phyloP scores from a whole-genome alignment of 1,140 invertebrate species.

The Caenorhabditis brenneri region DNA sequence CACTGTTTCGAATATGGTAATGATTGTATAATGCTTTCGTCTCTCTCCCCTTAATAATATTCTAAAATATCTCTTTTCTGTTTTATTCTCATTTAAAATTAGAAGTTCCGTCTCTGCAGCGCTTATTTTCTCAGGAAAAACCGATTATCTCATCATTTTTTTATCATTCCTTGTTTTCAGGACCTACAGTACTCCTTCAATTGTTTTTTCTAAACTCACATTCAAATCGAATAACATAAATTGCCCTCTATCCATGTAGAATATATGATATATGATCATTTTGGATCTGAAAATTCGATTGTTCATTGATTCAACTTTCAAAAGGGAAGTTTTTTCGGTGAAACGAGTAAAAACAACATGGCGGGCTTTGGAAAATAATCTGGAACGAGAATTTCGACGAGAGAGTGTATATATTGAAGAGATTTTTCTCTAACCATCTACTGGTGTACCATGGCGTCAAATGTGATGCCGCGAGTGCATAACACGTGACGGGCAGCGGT shows the following conservation, averaged over 20 bases:
- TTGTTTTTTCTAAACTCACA: background rate
- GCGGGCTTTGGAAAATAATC: conserved; percentile 21
- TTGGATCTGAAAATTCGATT: background rate
- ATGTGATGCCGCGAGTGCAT: conserved; percentile 12
- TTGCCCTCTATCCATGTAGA: conserved; percentile 27
- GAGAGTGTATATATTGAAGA: background rate
- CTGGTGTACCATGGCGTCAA: background rate
- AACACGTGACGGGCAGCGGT: conserved; percentile 21
- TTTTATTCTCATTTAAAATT: too few relatives aligned
- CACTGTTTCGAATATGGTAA: too few relatives aligned
- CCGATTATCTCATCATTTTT: too few relatives aligned
- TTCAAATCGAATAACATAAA: conserved; percentile 1
- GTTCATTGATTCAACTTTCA: background rate
- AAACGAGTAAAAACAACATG: conserved; percentile 20
- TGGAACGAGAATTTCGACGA: background rate
- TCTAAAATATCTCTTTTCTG: too few relatives aligned
- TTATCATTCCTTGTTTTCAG: too few relatives aligned
- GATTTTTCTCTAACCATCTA: background rate
- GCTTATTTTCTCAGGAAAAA: too few relatives aligned
- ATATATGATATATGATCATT: conserved; percentile 35
- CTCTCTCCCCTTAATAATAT: too few relatives aligned
- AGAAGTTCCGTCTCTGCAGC: too few relatives aligned
- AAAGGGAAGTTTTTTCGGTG: background rate
- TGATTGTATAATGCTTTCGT: too few relatives aligned
- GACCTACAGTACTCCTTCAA: too few relatives aligned